A percentile compares a stretch with the other conserved stretches of the same genome.
Conservation (phyloP, 2,113 vertebrate species). For the Pristiophorus japonicus region DNA sequence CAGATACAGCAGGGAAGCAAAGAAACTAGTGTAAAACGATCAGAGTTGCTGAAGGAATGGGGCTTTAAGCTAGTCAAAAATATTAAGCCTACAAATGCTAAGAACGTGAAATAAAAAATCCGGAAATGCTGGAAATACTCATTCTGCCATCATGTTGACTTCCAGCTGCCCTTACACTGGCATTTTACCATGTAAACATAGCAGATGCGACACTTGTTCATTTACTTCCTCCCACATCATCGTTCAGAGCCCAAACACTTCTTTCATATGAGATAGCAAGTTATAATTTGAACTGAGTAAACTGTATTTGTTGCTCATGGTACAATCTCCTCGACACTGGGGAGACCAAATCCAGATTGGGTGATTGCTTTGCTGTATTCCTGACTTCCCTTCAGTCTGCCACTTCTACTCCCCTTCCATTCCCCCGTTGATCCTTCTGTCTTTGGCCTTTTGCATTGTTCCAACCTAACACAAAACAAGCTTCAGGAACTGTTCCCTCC, state of each 20-base stretch:
- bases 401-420: background rate
- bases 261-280: background rate
- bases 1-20: background rate
- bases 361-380: background rate
- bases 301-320: background rate
- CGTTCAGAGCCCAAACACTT: too few relatives aligned
- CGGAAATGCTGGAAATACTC: background rate
- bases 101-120: background rate
- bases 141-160: background rate
- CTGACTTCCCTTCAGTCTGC: background rate
- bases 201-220: background rate
- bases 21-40: background rate
- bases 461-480: background rate
- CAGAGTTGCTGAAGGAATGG: background rate
- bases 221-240: background rate
- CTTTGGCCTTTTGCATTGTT: background rate
- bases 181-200: background rate
- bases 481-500: background rate
- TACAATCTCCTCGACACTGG: background rate
- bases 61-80: background rate
- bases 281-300: background rate
- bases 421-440: background rate
- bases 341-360: background rate
- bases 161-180: background rate
- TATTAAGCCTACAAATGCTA: background rate